Base-by-base conservation (phyloP, 2,888 invertebrate genomes). In the Rutpela maculata region DNA sequence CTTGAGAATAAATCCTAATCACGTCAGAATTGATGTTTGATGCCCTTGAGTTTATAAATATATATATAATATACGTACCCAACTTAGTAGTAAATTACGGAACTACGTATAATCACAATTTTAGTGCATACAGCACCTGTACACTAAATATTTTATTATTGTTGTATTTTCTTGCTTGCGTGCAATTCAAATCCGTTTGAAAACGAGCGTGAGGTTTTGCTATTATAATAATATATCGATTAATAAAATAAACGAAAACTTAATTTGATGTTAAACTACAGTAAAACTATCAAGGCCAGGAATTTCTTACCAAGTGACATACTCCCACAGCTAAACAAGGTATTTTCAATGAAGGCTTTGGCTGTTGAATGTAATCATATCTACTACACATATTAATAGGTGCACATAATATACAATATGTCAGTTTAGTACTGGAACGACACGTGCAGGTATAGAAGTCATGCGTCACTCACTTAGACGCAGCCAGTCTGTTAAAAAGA, bases 221-320 rank as follows among this genome's bases (percentile, higher is more conserved):
- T 9, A 43, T 43, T 43, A 43, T 43, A 15, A 43, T 43, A 43
- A 43, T 43, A 12, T 43, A 43, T 43, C 43, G 43, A 43, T 43
- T 43, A 15, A 4, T 12, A 43, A 43, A 43, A 11, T 43, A 15
- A 43, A 38, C 9, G 9, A 38, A 38, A 38, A 11, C 38, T 15
- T 2, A 26, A 26, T 26, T 35, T 35, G 31, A 35, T 7, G 31
- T 35, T 50, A 50, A 50, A 17, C n/a, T 15, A 35, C 31, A 50
- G 12, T 50, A 50, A 15, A 50, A 50, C 15, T 50, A 50, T 50
- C 50, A 50, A 50, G 50, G 12, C 4, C 15, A 50, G 26, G 65
- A 31, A 65, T 11, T 59, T 57, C 76, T 66, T 73, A 76, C 76
- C 76, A 73, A 68, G 62, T 76, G 76, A 31, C 57, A 38, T 38